These are phyloP conservation scores for Stegastes partitus DNA, from an alignment of 2,113 vertebrate genomes.

Conservation along the genomic window DNA sequence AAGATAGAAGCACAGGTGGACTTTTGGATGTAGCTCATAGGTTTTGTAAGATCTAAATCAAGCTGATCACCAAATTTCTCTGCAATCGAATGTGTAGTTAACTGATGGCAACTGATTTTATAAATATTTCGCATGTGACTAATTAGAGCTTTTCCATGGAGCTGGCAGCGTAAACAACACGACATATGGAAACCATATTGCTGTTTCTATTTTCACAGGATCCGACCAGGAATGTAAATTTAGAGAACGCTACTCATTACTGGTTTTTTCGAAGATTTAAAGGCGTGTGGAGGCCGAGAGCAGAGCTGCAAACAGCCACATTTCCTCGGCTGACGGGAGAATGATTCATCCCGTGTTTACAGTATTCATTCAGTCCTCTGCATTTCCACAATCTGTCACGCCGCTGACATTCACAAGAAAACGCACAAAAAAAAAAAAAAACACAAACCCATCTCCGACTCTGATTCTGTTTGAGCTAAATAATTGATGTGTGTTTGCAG, in stretches of 20 bases:
- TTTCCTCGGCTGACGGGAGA: conserved; percentile 45
- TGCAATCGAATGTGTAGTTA: too few relatives aligned
- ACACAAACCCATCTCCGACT: conserved; percentile 39
- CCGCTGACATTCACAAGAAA: conserved; percentile 60
- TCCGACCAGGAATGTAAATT: background rate
- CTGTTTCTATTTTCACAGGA: conserved; percentile 7
- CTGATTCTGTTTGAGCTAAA: conserved; percentile 44
- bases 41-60: too few relatives aligned
- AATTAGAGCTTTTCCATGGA: conserved; percentile 15
- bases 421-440: conserved; percentile 41
- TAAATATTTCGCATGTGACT: background rate
- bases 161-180: conserved; percentile 5
- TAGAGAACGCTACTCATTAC: conserved; percentile 25
- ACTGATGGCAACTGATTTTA: too few relatives aligned
- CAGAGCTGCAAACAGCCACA: conserved; percentile 2
- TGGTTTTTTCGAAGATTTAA: conserved; percentile 20
- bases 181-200: background rate
- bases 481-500: conserved; percentile 47
- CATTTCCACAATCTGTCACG: conserved; percentile 71
- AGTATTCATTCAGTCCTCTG: conserved; percentile 42
- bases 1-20: too few relatives aligned
- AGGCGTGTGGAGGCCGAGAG: conserved; percentile 14
- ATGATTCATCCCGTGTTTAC: conserved; percentile 73
- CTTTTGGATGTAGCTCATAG: too few relatives aligned
- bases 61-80: too few relatives aligned